Base-by-base conservation (phyloP, 2,797 vertebrate species). In the Triplophysa yarkandensis region DNA sequence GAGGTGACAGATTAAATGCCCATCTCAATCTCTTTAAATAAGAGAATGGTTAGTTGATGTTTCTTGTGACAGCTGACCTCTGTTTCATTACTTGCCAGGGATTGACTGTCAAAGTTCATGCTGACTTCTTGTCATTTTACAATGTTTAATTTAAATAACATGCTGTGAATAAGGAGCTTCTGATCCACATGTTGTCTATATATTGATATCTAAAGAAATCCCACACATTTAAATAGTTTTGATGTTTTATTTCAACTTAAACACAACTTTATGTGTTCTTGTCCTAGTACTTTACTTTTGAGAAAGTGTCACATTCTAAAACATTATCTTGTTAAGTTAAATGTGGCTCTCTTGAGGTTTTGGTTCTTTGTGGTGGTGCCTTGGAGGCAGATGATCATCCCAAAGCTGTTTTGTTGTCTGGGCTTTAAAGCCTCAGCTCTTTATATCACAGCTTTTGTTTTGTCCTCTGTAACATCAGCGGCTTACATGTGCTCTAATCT, bases 361-460 rank as follows among this genome's bases (percentile, higher is more conserved):
- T 36, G 16, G 43, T 43, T 64, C 46, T 25, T 8, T 65, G 52
- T 60, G 43, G 32, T 66, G 63, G 21, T 13, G 2, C 30, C 72
- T 55, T 66, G 6, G 6, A 66, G 19, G 27, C 17, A 16, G 21
- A n/a, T 17, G 28, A 14, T 30, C 52, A 48, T 46, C 63, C 19
- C 39, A 67, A 21, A 39, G 72, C 52, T 67, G 41, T 55, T 73
- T 74, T 65, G 62, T 68, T 61, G 30, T 57, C 30, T 75, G 43
- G 17, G 11, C 64, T 67, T 13, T 68, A 61, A 68, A 68, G 63
- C 64, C 30, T 11, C n/a, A 39, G 64, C 50, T 68, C 54, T 50
- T 74, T 74, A 19, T 39, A 52, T 52, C 57, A 27, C n/a, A 11
- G 67, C 55, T 72, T 76, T 60, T 52, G 73, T 67, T 76, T 72